A percentile compares a stretch with the other conserved stretches of the same genome.
Conservation (phyloP, 2,888 invertebrate genomes). For the Macroteleia sp. region DNA sequence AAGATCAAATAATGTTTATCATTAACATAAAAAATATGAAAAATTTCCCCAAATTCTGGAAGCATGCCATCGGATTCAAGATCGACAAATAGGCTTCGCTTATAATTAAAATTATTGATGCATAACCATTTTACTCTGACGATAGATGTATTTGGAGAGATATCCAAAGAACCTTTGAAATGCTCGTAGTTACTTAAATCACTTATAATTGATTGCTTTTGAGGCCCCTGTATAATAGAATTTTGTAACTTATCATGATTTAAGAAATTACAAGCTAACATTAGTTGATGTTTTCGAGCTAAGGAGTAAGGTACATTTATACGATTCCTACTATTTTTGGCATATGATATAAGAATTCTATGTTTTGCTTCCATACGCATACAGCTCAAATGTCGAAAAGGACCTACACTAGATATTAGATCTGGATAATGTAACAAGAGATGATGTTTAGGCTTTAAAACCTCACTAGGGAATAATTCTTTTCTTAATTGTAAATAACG, state of each 20-base stretch:
- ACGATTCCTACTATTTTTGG: constrained; percentile 35
- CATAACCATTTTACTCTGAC: constrained; percentile 3
- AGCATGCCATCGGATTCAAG: neutral
- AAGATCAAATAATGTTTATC: constrained; percentile 13
- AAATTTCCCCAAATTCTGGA: constrained; percentile 16
- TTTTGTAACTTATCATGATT: neutral
- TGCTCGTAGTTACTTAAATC: neutral
- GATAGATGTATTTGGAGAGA: neutral
- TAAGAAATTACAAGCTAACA: constrained; percentile 31
- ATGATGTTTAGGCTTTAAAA: constrained; percentile 53
- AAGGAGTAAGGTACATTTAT: constrained; percentile 26
- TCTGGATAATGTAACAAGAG: constrained; percentile 29
- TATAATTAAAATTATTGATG: neutral
- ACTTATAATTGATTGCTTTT: neutral
- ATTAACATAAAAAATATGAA: constrained; percentile 5
- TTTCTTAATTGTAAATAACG: constrained; percentile 23
- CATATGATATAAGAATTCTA: constrained; percentile 20
- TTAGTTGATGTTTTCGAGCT: constrained; percentile 26
- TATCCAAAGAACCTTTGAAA: neutral
- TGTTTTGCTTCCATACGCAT: constrained; percentile 48
- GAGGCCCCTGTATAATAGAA: neutral
- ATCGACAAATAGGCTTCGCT: neutral
- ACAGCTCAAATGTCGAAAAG: constrained; percentile 31
- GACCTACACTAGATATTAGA: constrained; percentile 21
- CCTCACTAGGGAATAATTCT: constrained; percentile 39